These are phyloP conservation scores for Scaptomyza montana DNA, from an alignment of 1,140 invertebrate genomes.

Conservation along the genomic window DNA sequence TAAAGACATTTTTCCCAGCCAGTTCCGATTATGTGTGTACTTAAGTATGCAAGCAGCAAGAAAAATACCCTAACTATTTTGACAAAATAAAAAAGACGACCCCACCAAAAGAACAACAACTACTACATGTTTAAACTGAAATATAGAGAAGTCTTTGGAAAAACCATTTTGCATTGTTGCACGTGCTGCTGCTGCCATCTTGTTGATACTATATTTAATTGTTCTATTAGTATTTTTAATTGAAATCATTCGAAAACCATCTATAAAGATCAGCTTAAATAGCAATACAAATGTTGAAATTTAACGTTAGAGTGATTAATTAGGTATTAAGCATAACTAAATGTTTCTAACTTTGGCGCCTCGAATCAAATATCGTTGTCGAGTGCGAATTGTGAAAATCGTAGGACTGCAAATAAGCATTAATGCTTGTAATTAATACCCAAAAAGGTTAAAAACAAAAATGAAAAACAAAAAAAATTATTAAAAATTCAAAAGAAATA, in stretches of 20 bases:
- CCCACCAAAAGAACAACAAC: neutral
- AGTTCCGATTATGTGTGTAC: neutral
- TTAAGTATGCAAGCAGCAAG: no score
- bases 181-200: neutral
- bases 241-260: neutral
- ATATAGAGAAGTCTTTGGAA: neutral
- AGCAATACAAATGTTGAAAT: conserved; percentile 2
- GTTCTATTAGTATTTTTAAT: neutral
- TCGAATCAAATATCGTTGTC: neutral
- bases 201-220: neutral
- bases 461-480: conserved; percentile 14
- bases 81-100: neutral
- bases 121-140: neutral
- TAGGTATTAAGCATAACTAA: conserved; percentile 23
- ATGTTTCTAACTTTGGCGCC: conserved; percentile 49
- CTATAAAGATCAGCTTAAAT: neutral
- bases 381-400: conserved; percentile 19
- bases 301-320: neutral
- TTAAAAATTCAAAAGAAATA: neutral
- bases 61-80: neutral
- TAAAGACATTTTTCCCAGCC: no score
- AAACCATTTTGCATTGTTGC: conserved; percentile 1
- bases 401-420: conserved; percentile 65
- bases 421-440: conserved; percentile 57
- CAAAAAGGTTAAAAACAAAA: conserved; percentile 39